Conservation (phyloP, 2,113 vertebrate genomes). For the Reinhardtius hippoglossoides region DNA sequence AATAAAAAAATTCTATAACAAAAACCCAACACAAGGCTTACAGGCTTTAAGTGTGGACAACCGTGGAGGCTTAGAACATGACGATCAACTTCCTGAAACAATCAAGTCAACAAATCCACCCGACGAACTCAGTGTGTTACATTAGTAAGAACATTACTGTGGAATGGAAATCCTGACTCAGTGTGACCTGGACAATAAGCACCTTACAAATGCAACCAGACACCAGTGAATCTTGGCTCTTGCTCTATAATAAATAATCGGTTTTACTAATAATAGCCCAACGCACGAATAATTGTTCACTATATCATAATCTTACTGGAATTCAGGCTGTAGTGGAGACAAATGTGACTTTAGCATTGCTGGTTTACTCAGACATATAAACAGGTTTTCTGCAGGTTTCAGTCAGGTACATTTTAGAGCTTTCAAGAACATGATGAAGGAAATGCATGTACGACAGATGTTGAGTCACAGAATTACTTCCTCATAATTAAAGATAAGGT, state of each 20-base stretch:
- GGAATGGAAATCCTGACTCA: constrained; percentile 5
- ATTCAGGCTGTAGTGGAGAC: too few species aligned
- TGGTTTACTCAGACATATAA: too few species aligned
- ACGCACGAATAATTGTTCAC: too few species aligned
- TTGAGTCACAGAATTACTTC: too few species aligned
- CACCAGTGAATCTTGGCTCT: neutral
- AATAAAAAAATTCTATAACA: constrained; percentile 36
- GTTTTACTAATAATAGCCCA: neutral
- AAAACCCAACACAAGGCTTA: constrained; percentile 17
- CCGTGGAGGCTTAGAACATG: constrained; percentile 4
- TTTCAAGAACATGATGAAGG: too few species aligned
- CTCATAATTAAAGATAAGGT: too few species aligned
- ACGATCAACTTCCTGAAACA: constrained; percentile 30
- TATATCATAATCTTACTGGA: too few species aligned
- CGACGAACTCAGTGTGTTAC: neutral
- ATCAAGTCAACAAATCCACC: constrained; percentile 23
- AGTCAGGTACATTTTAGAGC: too few species aligned
- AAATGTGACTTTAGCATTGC: too few species aligned
- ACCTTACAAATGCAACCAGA: neutral
- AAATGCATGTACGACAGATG: too few species aligned
- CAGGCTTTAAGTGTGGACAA: constrained; percentile 8
- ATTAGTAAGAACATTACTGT: neutral
- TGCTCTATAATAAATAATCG: neutral
- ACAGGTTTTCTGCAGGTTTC: too few species aligned
- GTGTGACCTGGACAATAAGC: neutral